Base-by-base conservation (phyloP, 2,888 invertebrate genomes). In the Sinodicranocentrus sp. region DNA sequence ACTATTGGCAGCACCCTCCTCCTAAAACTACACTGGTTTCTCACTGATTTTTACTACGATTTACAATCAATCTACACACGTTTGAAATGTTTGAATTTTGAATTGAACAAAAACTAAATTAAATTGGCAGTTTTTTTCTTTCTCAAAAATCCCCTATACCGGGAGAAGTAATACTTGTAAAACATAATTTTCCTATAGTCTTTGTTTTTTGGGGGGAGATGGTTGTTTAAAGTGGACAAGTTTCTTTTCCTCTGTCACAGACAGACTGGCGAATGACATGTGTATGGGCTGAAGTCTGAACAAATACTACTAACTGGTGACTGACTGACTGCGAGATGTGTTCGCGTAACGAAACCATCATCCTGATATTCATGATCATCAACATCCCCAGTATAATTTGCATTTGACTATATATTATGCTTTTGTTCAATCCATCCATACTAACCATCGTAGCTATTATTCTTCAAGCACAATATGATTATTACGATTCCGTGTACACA, bases 291-390 rank as follows among this genome's bases (percentile, higher is more conserved):
- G 39, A 65, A 65, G 67, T 19, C 77, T 68, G 77, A 77, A 25
- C 77, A 77, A 68, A 77, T 57, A 77, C 77, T 77, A 77, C 65
- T 19, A 3, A 15, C 57, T 68, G 67, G 77, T 68, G 77, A 57
- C 77, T 77, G 57, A 68, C 77, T 77, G 67, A 28, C 77, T 77
- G 68, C 23, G 67, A 52, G 75, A 75, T 61, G 61, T 61, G 61
- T 26, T 61, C 17, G 26, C 23, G 6, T 28, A 33, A 33, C 52
- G 10, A 48, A 52, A 65, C 54, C 33, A 52, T 65, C 44, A 63
- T 65, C 28, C 63, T 75, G 43, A 52, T 76, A 65, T 63, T 33
- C 75, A 77, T 44, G 67, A 77, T 77, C 77, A 61, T 6, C 57
- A 57, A 3, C 33, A 33, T 33, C 33, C 33, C 3, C 33, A 39